Evolutionary conservation across 2,888 invertebrate species (phyloP).

Genomic region (Blastobasis adustella): DNA sequence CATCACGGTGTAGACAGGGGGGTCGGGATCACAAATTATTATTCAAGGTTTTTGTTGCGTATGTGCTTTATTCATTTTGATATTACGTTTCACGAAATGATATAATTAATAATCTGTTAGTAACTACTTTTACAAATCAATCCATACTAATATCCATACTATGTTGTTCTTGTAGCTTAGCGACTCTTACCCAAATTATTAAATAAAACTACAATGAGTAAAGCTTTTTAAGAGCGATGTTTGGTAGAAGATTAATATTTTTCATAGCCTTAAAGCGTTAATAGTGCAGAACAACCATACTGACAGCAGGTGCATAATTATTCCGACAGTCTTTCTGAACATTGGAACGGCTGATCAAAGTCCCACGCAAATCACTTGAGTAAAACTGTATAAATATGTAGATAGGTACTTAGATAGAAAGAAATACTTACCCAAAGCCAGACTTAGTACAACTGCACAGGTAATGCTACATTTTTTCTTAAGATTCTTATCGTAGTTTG

Average conservation of each 20-base stretch:
- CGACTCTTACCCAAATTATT: background rate
- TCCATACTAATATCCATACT: background rate
- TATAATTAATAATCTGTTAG: too few species aligned
- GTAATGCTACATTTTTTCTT: background rate
- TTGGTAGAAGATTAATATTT: background rate
- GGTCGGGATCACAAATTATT: too few species aligned
- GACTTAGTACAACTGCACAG: background rate
- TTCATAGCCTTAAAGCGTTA: too few species aligned
- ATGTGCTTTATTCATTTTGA: too few species aligned
- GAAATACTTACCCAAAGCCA: slow-evolving; percentile 1
- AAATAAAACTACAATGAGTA: background rate
- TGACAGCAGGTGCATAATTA: too few species aligned
- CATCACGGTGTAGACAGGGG: too few species aligned
- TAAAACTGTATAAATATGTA: background rate
- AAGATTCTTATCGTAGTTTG: background rate
- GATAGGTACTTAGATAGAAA: background rate
- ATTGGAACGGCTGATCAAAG: too few species aligned
- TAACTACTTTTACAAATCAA: background rate
- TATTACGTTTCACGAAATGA: too few species aligned
- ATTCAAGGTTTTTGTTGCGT: too few species aligned
- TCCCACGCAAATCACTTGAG: too few species aligned
- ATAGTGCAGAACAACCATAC: too few species aligned
- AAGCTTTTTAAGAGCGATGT: background rate
- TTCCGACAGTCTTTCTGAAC: too few species aligned
- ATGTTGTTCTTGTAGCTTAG: background rate